Conservation (phyloP, 2,888 invertebrate genomes). For the Punctoribates punctum region DNA sequence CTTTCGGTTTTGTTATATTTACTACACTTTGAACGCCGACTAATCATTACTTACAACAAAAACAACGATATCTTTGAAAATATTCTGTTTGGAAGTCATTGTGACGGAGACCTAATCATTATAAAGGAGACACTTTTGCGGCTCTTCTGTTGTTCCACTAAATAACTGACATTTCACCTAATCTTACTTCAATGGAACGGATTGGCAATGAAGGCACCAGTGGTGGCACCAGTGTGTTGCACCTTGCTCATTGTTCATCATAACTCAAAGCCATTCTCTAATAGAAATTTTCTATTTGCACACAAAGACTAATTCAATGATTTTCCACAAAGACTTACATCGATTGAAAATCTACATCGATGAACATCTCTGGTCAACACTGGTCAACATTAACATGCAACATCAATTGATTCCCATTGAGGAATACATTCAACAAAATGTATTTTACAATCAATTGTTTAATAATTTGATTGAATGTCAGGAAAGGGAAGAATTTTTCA, state of each 20-base stretch:
- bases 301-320: too few species aligned
- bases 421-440: too few species aligned
- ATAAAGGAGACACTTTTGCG: conserved; percentile 3
- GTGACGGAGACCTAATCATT: neutral
- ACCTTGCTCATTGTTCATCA: too few species aligned
- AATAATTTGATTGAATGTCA: neutral
- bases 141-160: neutral
- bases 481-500: neutral
- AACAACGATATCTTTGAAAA: conserved; percentile 8
- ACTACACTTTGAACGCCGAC: neutral
- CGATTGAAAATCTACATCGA: too few species aligned
- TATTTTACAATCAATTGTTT: too few species aligned
- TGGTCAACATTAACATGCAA: too few species aligned
- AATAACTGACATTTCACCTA: conserved; percentile 1
- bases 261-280: too few species aligned
- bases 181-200: neutral
- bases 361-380: too few species aligned
- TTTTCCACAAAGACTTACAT: too few species aligned
- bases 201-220: neutral
- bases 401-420: too few species aligned
- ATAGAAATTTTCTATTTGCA: too few species aligned
- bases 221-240: too few species aligned
- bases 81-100: neutral
- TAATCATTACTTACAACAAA: neutral
- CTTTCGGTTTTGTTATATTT: conserved; percentile 12